These are phyloP conservation scores for Isaurus tuberculatus DNA, from an alignment of 92 coral and sea anemone genomes.

Conservation along the genomic window DNA sequence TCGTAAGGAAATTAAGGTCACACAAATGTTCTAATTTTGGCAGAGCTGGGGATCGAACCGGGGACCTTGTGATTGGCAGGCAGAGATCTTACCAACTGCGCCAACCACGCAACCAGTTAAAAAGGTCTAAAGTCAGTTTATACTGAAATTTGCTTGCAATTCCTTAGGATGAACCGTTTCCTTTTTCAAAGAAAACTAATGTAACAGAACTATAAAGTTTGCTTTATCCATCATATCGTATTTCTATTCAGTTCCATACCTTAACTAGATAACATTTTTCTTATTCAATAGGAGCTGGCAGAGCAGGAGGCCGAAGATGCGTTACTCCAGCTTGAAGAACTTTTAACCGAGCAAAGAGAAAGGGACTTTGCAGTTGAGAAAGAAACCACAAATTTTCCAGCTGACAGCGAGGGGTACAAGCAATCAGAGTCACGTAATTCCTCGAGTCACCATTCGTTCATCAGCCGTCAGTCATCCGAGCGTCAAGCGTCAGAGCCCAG, in stretches of 20 bases:
- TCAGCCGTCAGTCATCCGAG: slow-evolving; percentile 62
- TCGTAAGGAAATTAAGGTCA: no score
- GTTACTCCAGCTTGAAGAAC: slow-evolving; percentile 22
- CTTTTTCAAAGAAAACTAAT: background rate
- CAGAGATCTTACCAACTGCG: no score
- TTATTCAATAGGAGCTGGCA: slow-evolving; percentile 62
- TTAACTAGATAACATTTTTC: background rate
- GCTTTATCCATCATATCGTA: background rate
- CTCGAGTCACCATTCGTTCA: slow-evolving; percentile 69
- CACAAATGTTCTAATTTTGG: no score
- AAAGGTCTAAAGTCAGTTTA: no score
- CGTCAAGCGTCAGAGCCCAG: slow-evolving; percentile 67
- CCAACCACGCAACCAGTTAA: no score
- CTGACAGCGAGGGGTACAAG: slow-evolving; percentile 54
- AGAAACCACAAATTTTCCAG: slow-evolving; percentile 60
- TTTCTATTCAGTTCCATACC: background rate
- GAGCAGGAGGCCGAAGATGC: slow-evolving; percentile 72
- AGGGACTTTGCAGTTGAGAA: slow-evolving; percentile 51
- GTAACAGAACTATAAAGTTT: background rate
- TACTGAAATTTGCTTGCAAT: no score
- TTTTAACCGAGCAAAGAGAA: slow-evolving; percentile 28
- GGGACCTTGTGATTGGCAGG: no score
- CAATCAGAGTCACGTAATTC: slow-evolving; percentile 53
- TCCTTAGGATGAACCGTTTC: no score
- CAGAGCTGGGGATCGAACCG: no score